Base-by-base conservation (phyloP, 2,113 vertebrate genomes). In the Notothenia rossii region DNA sequence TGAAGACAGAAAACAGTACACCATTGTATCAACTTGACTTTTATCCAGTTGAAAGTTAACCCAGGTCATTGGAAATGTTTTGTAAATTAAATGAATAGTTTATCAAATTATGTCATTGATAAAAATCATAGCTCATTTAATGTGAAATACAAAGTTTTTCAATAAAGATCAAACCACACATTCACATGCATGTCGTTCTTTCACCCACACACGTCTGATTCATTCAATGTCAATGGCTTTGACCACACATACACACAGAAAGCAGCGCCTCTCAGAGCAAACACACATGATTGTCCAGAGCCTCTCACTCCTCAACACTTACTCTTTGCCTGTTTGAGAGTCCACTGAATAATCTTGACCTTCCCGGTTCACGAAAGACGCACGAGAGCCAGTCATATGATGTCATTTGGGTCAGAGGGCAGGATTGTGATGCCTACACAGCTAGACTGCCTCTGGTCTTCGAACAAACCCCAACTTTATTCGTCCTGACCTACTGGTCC, bases 311-410 rank as follows among this genome's bases (percentile, higher is more conserved):
- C 78, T 79, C 48, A 1, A 89, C 89, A 89, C 68, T 85, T 64
- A 80, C 75, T 80, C 88, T 85, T 72, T 29, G 75, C 83, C 86
- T 81, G 85, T 85, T 85, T 88, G 79, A 88, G 86, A 90, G 83
- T 85, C 73, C 72, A 77, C 86, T 87, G 90, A 89, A 93, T 89
- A 91, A 92, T 93, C 88, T 90, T 89, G 89, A 92, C 89, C 89
- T 58, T 72, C 29, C 15, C n/a, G 33, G 87, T 78, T 90, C 82
- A 83, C 45, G 14, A 89, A 88, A 88, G 88, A 94, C 90, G 91
- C 84, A 89, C 61, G n/a, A 89, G 64, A 76, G 86, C 65, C 63
- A 36, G 72, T 72, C 69, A 4, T 73, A 75, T 93, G 93, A 94
- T 93, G 93, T 93, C 91, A 93, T 82, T 3, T 5, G 75, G 86